Percentiles rank a stretch among this genome's conserved stretches.
These are phyloP conservation scores for Lasioglossum vierecki DNA, from an alignment of 2,888 invertebrate species.

Conservation along the genomic window DNA sequence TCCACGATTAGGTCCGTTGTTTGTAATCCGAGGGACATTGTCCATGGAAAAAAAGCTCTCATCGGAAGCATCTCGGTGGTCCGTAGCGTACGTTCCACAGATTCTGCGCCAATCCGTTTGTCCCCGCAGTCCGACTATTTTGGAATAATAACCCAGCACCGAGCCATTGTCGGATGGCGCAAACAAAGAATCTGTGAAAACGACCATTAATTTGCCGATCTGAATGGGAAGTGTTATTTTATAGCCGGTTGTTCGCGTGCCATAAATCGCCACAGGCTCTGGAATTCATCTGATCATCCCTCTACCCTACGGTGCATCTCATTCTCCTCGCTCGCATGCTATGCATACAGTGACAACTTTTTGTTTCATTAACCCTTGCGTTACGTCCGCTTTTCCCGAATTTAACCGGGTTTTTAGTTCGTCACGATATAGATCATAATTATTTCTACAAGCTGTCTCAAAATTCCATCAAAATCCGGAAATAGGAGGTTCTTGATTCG, in stretches of 20 bases:
- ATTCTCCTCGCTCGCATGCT: background rate
- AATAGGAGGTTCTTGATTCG: no score
- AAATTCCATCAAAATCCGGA: no score
- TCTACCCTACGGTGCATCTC: constrained; percentile 26
- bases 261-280: constrained; percentile 75
- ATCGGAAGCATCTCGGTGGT: background rate
- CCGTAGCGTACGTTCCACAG: constrained; percentile 27
- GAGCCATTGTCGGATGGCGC: constrained; percentile 72
- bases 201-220: constrained; percentile 81
- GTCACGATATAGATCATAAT: no score
- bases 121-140: constrained; percentile 66
- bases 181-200: constrained; percentile 81
- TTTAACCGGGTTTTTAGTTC: background rate
- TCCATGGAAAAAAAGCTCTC: constrained; percentile 20
- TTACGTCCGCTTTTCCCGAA: background rate
- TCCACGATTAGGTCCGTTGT: constrained; percentile 2
- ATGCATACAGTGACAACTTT: background rate
- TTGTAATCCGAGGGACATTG: constrained; percentile 13
- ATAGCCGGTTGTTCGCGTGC: constrained; percentile 77
- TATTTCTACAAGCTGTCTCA: no score
- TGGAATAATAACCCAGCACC: constrained; percentile 76
- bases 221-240: constrained; percentile 83
- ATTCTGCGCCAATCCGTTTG: constrained; percentile 39
- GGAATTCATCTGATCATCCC: constrained; percentile 66
- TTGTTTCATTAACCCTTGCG: background rate